Evolutionary conservation across 1,140 invertebrate genomes (phyloP).

Genomic region (Caenorhabditis inopinata): DNA sequence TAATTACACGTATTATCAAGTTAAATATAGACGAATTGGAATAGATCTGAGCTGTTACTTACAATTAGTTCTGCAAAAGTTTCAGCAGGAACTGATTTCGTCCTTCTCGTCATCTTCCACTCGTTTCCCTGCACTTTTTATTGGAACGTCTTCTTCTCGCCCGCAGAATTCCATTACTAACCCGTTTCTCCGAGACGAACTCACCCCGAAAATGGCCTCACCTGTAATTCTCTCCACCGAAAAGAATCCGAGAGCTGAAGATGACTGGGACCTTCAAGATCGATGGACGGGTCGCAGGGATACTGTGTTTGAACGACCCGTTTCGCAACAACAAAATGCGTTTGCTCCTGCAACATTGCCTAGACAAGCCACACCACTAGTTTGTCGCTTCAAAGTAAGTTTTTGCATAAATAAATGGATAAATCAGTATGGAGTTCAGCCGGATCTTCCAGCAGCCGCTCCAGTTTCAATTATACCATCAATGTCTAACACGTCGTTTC

Average conservation of each 20-base stretch:
- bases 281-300: conserved; percentile 9
- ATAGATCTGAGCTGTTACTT: too few relatives aligned
- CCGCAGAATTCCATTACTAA: background rate
- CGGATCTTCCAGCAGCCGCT: background rate
- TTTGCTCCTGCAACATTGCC: conserved; percentile 42
- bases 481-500: background rate
- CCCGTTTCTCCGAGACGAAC: conserved; percentile 13
- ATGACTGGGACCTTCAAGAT: background rate
- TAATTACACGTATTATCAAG: background rate
- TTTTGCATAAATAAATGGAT: too few relatives aligned
- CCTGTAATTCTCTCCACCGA: background rate
- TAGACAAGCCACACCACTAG: conserved; percentile 36
- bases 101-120: conserved; percentile 1
- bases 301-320: background rate
- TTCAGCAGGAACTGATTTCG: conserved; percentile 2
- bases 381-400: background rate
- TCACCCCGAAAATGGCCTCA: background rate
- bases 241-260: background rate
- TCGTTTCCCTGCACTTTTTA: background rate
- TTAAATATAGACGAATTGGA: background rate
- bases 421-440: too few relatives aligned
- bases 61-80: background rate
- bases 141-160: background rate
- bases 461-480: background rate
- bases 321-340: background rate